Evolutionary conservation across 2,888 invertebrate genomes (phyloP), one percentile per base, ranked within the genome.

Genomic region (Machimus atricapillus): DNA sequence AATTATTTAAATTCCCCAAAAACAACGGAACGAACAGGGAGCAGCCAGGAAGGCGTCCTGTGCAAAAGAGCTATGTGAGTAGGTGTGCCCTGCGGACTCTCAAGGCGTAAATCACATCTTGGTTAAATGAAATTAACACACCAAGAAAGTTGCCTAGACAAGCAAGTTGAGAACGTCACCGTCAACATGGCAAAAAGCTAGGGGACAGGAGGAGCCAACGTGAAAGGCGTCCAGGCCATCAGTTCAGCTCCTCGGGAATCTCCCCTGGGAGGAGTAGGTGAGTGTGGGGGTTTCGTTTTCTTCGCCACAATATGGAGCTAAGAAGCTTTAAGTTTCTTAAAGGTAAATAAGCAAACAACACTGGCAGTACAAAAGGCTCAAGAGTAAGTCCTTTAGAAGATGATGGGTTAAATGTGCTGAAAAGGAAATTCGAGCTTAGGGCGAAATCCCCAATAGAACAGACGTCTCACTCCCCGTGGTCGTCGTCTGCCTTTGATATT

Each of bases 381-480:
- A 85, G 85, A 85, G 85, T 85, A 74, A 85, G 85, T 85, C 85
- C 85, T 85, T 66, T 74, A 85, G 85, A 85, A 85, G 85, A 85
- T 85, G 85, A 85, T 85, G 85, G 85, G 85, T 85, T 85, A 85
- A 85, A 74, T 85, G 85, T 85, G 85, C 74, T 85, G 85, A 74
- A 85, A 85, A 85, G 85, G 85, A 85, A 85, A 85, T 74, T 85
- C 43, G 74, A 85, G 85, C 85, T 74, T 85, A 56, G 85, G 85
- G 85, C 74, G 31, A 85, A 85, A 74, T 85, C 73, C 74, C 37
- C 85, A 16, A 14, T 7, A 37, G 43, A 27, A 19, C 74, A 74
- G 74, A 85, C 46, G 74, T 52, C 12, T 74, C 74, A 46, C 46
- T 74, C 56, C 74, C 40, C 40, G 43, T 23, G 37, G 46, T 46